Evolutionary conservation across 2,113 vertebrate genomes (phyloP), one percentile per base, ranked within the genome.

Genomic region (Sinocyclocheilus grahami): DNA sequence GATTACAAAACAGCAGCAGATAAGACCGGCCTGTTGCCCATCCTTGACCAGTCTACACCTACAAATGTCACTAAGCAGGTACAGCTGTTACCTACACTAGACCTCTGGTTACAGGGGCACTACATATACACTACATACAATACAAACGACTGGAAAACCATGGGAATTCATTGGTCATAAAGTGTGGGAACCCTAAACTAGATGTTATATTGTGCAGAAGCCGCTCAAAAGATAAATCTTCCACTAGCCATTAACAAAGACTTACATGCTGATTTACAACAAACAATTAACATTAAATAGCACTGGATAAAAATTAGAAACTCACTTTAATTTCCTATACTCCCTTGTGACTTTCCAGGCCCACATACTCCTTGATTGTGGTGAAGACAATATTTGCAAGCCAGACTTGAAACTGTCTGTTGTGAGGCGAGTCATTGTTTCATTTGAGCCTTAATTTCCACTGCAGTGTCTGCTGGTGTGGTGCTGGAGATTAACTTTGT

Each of bases 311-410:
- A 60, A 24, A 80, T 33, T n/a, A 58, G 71, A 33, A 80, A 14
- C 11, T 20, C 51, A 9, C 12, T 71, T 62, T 5, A 65, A 12
- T 30, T 39, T 9, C 20, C 2, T n/a, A 11, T 79, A 20, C 75
- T 24, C 12, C 11, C 10, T 33, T 75, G 42, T 46, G 42, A 39
- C 65, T 63, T 48, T 46, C 53, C 87, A 99, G 98, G 97, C 97
- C 78, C 97, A 98, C 87, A 98, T 99, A 91, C 93, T 99, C 5
- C 89, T 99, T 92, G 98, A 99, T 83, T 99, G 98, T 90, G 98
- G 98, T 3, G 96, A 96, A 0, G 98, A 99, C 88, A 99, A 99
- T 89, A 91, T 99, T 91, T 99, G 98, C 89, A 97, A 96, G 86
- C 98, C 98, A 20, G 96, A 98, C 90, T 93, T 99, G 89, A 95